phyloP scores from a whole-genome alignment of 2,888 invertebrate genomes.

The Hirtodrosophila histrioides region DNA sequence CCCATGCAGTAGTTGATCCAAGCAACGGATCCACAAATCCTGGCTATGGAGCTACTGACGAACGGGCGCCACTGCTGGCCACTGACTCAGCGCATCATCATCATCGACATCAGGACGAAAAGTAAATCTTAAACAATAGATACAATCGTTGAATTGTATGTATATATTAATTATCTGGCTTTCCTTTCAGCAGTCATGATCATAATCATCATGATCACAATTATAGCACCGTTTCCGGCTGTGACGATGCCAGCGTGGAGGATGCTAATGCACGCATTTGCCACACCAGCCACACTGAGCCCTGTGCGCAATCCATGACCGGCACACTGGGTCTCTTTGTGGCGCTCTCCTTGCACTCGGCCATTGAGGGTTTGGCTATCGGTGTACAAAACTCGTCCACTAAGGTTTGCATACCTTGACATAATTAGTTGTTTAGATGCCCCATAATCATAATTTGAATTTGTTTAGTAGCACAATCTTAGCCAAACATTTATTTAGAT shows the following conservation, averaged over 20 bases:
- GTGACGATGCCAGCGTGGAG: conserved; percentile 69
- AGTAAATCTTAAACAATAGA: conserved; percentile 34
- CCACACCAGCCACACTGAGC: conserved; percentile 88
- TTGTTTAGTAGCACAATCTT: conserved; percentile 38
- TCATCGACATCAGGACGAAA: conserved; percentile 25
- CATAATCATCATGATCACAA: conserved; percentile 27
- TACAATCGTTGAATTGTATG: background rate
- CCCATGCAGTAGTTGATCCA: conserved; percentile 37
- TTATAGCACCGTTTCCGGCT: conserved; percentile 31
- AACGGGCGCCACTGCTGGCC: conserved; percentile 53
- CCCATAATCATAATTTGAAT: conserved; percentile 17
- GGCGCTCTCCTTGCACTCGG: conserved; percentile 91
- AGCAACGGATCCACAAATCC: conserved; percentile 26
- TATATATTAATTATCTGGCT: conserved; percentile 11
- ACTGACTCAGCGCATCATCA: conserved; percentile 5
- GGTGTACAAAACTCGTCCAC: conserved; percentile 89
- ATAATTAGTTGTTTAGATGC: conserved; percentile 25
- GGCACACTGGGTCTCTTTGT: conserved; percentile 88
- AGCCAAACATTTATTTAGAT: conserved; percentile 62
- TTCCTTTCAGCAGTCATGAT: conserved; percentile 34
- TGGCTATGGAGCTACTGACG: conserved; percentile 73
- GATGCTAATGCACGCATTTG: conserved; percentile 85
- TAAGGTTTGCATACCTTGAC: conserved; percentile 85
- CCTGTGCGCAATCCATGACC: conserved; percentile 87
- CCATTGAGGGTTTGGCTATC: conserved; percentile 92